A percentile compares a stretch with the other conserved stretches of the same genome.
Conservation (phyloP, 1,140 invertebrate species). For the Panulirus ornatus region DNA sequence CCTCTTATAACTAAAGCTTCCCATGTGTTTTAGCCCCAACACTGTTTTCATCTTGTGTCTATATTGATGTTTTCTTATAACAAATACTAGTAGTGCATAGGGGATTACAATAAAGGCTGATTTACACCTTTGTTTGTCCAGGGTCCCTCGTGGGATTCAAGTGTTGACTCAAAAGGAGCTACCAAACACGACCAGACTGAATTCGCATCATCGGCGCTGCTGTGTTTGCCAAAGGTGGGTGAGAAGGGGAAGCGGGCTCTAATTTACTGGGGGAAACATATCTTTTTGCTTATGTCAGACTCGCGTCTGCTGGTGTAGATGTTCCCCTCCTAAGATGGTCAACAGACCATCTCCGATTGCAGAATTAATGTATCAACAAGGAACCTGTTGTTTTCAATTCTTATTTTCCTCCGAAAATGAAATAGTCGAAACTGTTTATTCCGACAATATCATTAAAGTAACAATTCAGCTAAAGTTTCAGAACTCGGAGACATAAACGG, state of each 20-base stretch:
- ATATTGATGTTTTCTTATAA: conserved; percentile 35
- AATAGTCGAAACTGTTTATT: no score
- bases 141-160: conserved; percentile 62
- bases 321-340: background rate
- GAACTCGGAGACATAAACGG: no score
- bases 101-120: conserved; percentile 48
- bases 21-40: background rate
- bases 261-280: background rate
- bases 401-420: no score
- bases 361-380: no score
- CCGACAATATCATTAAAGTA: no score
- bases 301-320: background rate
- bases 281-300: conserved; percentile 15
- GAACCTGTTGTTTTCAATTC: no score
- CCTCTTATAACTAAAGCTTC: background rate
- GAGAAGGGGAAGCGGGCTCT: conserved; percentile 13
- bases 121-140: conserved; percentile 62
- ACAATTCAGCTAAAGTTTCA: no score
- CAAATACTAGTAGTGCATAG: conserved; percentile 13
- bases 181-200: conserved; percentile 64
- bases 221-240: conserved; percentile 58
- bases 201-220: conserved; percentile 63
- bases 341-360: background rate
- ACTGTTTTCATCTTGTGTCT: conserved; percentile 28
- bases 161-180: conserved; percentile 67